Conservation (phyloP, 2,113 vertebrate species). For the Cyrtonyx montezumae region DNA sequence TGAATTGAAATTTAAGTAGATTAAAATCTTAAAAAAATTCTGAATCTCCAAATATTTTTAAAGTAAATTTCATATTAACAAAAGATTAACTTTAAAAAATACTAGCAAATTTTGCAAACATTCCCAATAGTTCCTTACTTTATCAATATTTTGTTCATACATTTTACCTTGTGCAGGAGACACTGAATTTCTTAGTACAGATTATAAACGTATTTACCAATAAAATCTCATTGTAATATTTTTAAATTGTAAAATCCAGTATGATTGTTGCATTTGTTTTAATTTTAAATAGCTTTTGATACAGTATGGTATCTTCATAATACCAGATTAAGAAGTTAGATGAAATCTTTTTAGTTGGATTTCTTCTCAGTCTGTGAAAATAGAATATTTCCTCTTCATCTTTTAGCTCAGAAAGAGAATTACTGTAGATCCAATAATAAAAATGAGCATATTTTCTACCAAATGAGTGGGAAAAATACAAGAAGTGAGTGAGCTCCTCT, state of each 20-base stretch:
- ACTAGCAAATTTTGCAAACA: neutral
- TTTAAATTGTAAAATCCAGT: neutral
- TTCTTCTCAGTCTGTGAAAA: neutral
- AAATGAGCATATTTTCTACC: fast-evolving
- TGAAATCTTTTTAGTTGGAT: neutral
- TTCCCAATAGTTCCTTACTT: neutral
- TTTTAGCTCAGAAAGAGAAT: neutral
- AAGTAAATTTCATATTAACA: neutral
- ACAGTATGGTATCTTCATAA: neutral
- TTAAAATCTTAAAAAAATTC: neutral
- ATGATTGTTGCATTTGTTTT: neutral
- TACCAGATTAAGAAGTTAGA: neutral
- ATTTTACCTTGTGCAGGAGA: neutral
- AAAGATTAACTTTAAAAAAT: neutral
- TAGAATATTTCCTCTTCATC: neutral
- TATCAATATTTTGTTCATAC: fast-evolving
- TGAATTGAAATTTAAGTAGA: neutral
- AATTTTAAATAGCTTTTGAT: neutral
- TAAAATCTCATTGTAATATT: neutral
- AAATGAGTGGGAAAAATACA: neutral
- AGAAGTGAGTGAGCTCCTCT: neutral
- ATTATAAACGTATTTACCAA: neutral
- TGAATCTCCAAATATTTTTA: neutral
- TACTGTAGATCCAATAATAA: neutral
- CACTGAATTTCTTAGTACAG: neutral